phyloP scores from a whole-genome alignment of 1,140 invertebrate species.

The Trichogramma pretiosum region DNA sequence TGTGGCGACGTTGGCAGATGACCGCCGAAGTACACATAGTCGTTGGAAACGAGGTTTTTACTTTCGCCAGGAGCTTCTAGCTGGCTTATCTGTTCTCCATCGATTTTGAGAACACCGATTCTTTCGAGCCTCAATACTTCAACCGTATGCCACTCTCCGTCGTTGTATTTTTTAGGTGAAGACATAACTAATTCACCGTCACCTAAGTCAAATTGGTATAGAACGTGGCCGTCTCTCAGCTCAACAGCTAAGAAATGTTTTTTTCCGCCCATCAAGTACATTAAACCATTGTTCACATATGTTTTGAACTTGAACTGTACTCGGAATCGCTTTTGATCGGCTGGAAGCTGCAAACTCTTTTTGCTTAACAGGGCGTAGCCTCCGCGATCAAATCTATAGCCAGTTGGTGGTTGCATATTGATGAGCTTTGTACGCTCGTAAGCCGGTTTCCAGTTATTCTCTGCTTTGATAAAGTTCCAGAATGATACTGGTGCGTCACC shows the following conservation, averaged over 20 bases:
- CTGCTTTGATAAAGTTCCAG: conserved; percentile 85
- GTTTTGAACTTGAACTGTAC: conserved; percentile 73
- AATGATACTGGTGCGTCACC: conserved; percentile 82
- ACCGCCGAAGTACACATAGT: conserved; percentile 83
- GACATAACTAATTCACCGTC: conserved; percentile 49
- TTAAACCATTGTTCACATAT: conserved; percentile 71
- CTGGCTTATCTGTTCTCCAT: conserved; percentile 45
- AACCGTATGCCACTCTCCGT: conserved; percentile 75
- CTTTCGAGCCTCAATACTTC: conserved; percentile 59
- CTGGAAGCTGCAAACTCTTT: conserved; percentile 46
- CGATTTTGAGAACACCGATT: conserved; percentile 61
- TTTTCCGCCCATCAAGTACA: conserved; percentile 74
- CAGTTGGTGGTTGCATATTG: conserved; percentile 54
- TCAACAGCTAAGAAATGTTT: conserved; percentile 77
- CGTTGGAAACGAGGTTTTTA: conserved; percentile 46
- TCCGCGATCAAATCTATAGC: conserved; percentile 76
- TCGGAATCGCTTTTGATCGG: conserved; percentile 50
- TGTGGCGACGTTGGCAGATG: conserved; percentile 56
- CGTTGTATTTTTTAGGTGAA: conserved; percentile 60
- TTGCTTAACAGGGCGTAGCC: conserved; percentile 69
- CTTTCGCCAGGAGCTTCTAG: conserved; percentile 31
- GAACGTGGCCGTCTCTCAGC: conserved; percentile 65
- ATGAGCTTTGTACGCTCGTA: conserved; percentile 60
- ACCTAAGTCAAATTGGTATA: conserved; percentile 64
- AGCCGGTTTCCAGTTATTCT: conserved; percentile 66